Percentiles rank a stretch among this genome's conserved stretches.
Evolutionary conservation across 2,113 vertebrate species (phyloP).

Genomic region (Perognathus longimembris): DNA sequence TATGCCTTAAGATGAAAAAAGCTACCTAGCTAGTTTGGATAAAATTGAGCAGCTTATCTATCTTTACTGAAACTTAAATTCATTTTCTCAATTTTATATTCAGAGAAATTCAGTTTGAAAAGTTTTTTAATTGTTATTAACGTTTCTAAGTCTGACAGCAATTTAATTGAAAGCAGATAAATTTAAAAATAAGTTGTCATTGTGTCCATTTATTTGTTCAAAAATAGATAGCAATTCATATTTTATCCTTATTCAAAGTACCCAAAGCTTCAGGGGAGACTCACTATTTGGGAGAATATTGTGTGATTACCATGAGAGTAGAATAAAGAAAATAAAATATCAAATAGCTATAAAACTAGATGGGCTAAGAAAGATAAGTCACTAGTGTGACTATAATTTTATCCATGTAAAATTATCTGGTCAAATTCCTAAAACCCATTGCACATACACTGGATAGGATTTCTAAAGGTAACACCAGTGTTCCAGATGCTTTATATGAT

Average conservation of each 20-base stretch:
- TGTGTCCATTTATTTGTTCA: neutral
- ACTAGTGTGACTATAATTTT: neutral
- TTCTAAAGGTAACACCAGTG: neutral
- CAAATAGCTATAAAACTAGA: neutral
- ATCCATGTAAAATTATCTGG: neutral
- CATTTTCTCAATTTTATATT: constrained; percentile 30
- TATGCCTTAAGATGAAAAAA: constrained; percentile 34
- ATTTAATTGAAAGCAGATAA: neutral
- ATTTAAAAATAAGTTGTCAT: neutral
- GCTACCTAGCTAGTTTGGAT: neutral
- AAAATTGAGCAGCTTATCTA: neutral
- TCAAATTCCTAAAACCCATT: neutral
- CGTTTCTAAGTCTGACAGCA: constrained; percentile 1
- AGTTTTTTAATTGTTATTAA: neutral
- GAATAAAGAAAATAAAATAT: neutral
- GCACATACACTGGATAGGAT: neutral
- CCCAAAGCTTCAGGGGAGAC: neutral
- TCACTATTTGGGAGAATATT: neutral
- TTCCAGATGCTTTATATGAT: neutral
- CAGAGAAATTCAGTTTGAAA: constrained; percentile 32
- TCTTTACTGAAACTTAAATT: neutral
- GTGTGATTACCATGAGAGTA: neutral
- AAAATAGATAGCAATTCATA: neutral
- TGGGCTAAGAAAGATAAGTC: neutral
- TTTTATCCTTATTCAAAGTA: neutral